phyloP scores from a whole-genome alignment of 2,113 vertebrate species.

The Tretioscincus oriximinensis region DNA sequence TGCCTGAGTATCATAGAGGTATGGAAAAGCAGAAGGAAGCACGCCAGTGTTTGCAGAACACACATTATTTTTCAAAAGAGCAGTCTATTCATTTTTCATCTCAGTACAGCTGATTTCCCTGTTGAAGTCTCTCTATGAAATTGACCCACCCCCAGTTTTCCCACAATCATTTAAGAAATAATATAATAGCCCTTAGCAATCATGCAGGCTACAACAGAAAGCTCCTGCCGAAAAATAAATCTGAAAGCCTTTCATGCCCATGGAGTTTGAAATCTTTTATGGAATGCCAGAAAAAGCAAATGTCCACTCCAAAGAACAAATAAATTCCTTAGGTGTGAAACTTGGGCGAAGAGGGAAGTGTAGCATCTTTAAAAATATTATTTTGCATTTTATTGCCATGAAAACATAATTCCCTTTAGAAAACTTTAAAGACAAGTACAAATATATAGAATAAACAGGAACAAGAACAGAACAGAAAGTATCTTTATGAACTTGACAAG shows the following conservation, averaged over 20 bases:
- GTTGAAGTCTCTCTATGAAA: neutral
- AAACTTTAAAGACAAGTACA: neutral
- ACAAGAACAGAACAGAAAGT: no score
- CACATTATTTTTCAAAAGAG: neutral
- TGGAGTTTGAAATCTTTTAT: conserved; percentile 9
- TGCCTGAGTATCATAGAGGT: neutral
- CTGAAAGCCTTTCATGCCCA: conserved; percentile 9
- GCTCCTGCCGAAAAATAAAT: conserved; percentile 8
- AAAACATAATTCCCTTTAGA: neutral
- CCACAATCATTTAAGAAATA: neutral
- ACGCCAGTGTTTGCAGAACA: neutral
- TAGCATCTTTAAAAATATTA: conserved; percentile 5
- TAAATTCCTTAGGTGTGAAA: conserved; percentile 9
- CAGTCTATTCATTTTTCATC: neutral
- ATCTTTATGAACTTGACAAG: no score
- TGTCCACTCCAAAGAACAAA: conserved; percentile 13
- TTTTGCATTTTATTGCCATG: neutral
- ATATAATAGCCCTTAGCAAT: neutral
- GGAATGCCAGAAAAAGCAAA: conserved; percentile 24
- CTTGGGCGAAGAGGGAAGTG: neutral
- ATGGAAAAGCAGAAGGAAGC: neutral
- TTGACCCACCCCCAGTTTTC: neutral
- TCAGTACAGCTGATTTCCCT: neutral
- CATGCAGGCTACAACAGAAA: neutral
- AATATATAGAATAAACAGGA: neutral